A percentile compares a stretch with the other conserved stretches of the same genome.
Evolutionary conservation across 2,113 vertebrate species (phyloP).

Genomic region (Gasterosteus nipponicus): DNA sequence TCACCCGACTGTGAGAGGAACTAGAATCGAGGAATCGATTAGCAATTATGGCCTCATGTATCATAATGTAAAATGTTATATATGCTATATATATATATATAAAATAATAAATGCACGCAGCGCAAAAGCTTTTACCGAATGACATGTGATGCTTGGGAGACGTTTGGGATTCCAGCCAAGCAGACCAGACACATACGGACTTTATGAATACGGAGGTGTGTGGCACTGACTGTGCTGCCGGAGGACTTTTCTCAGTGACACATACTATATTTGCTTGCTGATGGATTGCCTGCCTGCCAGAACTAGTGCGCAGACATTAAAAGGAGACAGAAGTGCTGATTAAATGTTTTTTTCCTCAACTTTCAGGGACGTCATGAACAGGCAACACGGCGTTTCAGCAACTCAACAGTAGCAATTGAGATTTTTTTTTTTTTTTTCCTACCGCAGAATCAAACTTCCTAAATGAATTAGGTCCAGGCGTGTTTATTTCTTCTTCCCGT

Average conservation of each 20-base stretch:
- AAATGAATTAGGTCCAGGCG: conserved; percentile 12
- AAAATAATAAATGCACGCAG: conserved; percentile 4
- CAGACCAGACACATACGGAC: conserved; percentile 38
- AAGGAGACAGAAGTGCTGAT: conserved; percentile 71
- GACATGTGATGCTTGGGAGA: conserved; percentile 15
- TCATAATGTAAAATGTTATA: conserved; percentile 11
- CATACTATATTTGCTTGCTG: conserved; percentile 63
- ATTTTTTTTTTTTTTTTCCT: neutral
- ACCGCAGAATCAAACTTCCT: conserved; percentile 18
- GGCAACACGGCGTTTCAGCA: conserved; percentile 23
- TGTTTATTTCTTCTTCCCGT: conserved; percentile 19
- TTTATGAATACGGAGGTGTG: conserved; percentile 55
- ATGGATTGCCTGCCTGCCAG: conserved; percentile 66
- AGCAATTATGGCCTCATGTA: conserved; percentile 9
- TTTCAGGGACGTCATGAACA: conserved; percentile 49
- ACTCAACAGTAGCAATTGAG: conserved; percentile 18
- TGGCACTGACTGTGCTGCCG: conserved; percentile 45
- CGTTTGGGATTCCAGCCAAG: conserved; percentile 45
- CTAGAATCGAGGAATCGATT: conserved; percentile 6
- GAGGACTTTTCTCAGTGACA: conserved; percentile 62
- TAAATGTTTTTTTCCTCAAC: conserved; percentile 60
- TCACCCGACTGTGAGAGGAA: conserved; percentile 18
- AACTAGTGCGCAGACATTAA: conserved; percentile 52
- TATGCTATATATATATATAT: neutral
- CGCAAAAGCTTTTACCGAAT: conserved; percentile 18